Conservation (phyloP, 2,113 vertebrate genomes). For the Brevimyrus niger region DNA sequence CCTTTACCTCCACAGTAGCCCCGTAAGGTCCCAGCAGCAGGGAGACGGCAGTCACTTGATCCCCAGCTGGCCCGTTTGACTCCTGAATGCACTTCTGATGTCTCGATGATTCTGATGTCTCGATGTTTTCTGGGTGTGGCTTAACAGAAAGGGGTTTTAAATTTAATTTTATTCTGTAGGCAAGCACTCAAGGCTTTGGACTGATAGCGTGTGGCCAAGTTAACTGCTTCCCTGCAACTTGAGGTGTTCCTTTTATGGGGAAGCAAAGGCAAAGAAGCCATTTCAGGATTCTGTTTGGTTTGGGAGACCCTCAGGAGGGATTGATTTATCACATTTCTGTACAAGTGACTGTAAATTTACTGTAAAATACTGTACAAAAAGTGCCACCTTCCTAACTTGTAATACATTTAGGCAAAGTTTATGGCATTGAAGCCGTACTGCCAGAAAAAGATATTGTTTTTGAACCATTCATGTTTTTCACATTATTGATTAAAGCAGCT, state of each 20-base stretch:
- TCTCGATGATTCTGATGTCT: no score
- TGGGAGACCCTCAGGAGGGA: background rate
- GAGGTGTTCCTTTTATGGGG: background rate
- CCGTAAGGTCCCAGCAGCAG: background rate
- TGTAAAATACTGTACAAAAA: constrained; percentile 19
- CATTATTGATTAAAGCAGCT: background rate
- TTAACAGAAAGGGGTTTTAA: constrained; percentile 11
- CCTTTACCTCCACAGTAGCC: constrained; percentile 85
- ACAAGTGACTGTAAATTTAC: background rate
- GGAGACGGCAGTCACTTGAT: background rate
- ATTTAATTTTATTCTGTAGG: background rate
- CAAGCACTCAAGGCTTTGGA: background rate
- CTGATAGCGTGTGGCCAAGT: background rate
- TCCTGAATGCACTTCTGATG: background rate
- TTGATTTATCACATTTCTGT: background rate
- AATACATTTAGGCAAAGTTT: background rate
- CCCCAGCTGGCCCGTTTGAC: background rate
- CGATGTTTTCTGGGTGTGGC: background rate
- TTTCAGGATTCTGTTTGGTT: background rate
- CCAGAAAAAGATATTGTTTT: background rate
- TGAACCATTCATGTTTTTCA: background rate
- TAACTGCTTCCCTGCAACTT: background rate
- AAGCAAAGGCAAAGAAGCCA: background rate
- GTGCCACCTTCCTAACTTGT: background rate
- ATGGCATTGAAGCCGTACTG: background rate